These are phyloP conservation scores for Serinus canaria DNA, from an alignment of 2,113 vertebrate species.

Conservation along the genomic window DNA sequence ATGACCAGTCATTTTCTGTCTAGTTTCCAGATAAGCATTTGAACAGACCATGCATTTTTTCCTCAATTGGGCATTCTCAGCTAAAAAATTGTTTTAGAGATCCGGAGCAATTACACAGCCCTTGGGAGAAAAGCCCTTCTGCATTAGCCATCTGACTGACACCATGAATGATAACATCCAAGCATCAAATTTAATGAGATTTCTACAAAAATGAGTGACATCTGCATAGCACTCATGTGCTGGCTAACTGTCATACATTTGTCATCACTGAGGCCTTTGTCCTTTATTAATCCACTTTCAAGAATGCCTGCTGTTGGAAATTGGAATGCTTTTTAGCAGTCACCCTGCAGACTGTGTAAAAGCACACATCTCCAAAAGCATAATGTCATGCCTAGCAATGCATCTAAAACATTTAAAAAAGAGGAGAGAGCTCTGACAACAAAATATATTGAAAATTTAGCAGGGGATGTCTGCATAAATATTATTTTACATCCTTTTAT, in stretches of 20 bases:
- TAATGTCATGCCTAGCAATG: slow-evolving; percentile 16
- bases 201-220: slow-evolving; percentile 58
- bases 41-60: background rate
- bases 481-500: background rate
- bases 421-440: background rate
- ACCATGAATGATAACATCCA: slow-evolving; percentile 48
- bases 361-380: background rate
- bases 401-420: slow-evolving; percentile 11
- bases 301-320: slow-evolving; percentile 24
- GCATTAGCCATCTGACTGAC: slow-evolving; percentile 45
- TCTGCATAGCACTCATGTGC: slow-evolving; percentile 44
- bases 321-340: slow-evolving; percentile 42
- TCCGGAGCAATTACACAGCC: slow-evolving; percentile 31
- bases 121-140: background rate
- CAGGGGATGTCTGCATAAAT: background rate
- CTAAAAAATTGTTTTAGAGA: slow-evolving; percentile 47
- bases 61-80: slow-evolving; percentile 35
- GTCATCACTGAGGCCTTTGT: slow-evolving; percentile 38
- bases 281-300: slow-evolving; percentile 57
- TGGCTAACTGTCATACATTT: slow-evolving; percentile 49
- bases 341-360: background rate
- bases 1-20: slow-evolving; percentile 5
- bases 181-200: slow-evolving; percentile 60
- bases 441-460: slow-evolving; percentile 19
- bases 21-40: slow-evolving; percentile 7